A percentile compares a stretch with the other conserved stretches of the same genome.
phyloP scores from a whole-genome alignment of 2,888 invertebrate species.

The Drosophila mimica region DNA sequence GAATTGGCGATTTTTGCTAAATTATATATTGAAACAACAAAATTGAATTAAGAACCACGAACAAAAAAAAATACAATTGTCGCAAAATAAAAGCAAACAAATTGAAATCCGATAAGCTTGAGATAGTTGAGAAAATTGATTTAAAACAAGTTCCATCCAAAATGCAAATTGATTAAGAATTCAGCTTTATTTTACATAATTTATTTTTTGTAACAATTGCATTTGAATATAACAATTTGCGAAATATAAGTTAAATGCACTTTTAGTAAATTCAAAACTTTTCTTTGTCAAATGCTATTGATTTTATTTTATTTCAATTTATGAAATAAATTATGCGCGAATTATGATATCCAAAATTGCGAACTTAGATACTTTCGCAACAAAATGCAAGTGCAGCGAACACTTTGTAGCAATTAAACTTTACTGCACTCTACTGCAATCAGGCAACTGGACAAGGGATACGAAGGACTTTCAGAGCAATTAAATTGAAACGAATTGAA shows the following conservation, averaged over 20 bases:
- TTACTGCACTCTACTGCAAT: neutral
- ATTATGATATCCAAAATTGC: neutral
- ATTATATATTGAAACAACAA: neutral
- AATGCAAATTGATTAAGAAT: neutral
- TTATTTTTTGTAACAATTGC: neutral
- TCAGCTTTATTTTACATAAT: neutral
- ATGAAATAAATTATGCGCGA: neutral
- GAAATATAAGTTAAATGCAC: neutral
- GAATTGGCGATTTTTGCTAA: neutral
- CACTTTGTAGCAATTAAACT: neutral
- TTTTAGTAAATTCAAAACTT: neutral
- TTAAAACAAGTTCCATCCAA: neutral
- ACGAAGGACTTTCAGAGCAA: slow-evolving; percentile 51
- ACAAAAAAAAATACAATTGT: neutral
- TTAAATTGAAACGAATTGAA: slow-evolving; percentile 51
- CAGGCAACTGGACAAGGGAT: slow-evolving; percentile 13
- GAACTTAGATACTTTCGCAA: neutral
- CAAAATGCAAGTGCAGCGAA: neutral
- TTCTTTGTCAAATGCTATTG: neutral
- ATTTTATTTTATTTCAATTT: neutral
- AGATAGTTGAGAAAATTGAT: neutral
- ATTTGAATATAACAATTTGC: neutral
- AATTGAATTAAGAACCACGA: neutral
- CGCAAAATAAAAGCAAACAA: neutral
- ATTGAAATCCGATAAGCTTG: neutral